Base-by-base conservation (phyloP, 2,797 vertebrate species). In the Prionace glauca region DNA sequence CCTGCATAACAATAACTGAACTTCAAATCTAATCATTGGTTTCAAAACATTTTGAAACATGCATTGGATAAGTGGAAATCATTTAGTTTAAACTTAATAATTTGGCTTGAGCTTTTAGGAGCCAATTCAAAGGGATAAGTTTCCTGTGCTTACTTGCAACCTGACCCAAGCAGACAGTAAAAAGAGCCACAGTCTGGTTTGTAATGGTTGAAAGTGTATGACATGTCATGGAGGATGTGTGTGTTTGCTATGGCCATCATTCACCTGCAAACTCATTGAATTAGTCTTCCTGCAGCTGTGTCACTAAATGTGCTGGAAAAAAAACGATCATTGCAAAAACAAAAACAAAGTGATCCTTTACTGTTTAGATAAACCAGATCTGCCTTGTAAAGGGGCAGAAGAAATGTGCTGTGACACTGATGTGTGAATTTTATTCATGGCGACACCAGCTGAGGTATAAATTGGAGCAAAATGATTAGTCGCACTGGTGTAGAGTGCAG, bases 361-460 rank as follows among this genome's bases (percentile, higher is more conserved):
- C 81, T 84, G 20, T 84, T 84, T 84, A 45, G 81, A 84, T 84
- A 45, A 84, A 84, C 20, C 81, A 84, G 41, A 45, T 10, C 36
- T 9, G 20, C 81, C 41, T 8, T 41, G 18, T 45, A 24, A 45
- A 41, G 41, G 20, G 41, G 41, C 20, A 20, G 20, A 20, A 84
- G 81, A 24, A 20, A 84, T 84, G 41, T 90, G 10, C 4, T 32
- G 26, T 90, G 24, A n/a, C 29, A 90, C 12, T 60, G n/a, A 36
- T 86, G 56, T n/a, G 29, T n/a, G 88, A 60, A 16, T 91, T 60
- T n/a, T 16, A n/a, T 91, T 56, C 32, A 91, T 91, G 24, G 56
- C 29, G 50, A 90, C 56, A 90, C 56, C 87, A 32, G 88, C 88
- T 91, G 88, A 91, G 32, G 60, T 65, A 65, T n/a, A 91, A 91